Evolutionary conservation across 2,797 vertebrate genomes (phyloP).

Genomic region (Aplochiton taeniatus): DNA sequence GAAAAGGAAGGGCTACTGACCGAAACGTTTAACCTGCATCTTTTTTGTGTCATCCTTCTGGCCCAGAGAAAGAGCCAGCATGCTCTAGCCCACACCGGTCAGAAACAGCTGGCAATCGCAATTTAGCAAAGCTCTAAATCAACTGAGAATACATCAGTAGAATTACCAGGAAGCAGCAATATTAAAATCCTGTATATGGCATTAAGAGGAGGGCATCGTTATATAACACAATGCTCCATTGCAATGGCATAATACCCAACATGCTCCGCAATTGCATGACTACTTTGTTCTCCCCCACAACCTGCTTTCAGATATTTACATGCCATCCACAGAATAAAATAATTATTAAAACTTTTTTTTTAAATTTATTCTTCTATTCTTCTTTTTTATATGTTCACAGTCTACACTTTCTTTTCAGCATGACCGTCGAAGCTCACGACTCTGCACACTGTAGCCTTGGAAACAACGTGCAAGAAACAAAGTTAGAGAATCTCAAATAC

Average conservation of each 20-base stretch:
- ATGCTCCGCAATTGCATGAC: conserved; percentile 35
- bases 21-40: conserved; percentile 9
- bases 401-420: too few species aligned
- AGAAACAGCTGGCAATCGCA: conserved; percentile 53
- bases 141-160: conserved; percentile 56
- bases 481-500: background rate
- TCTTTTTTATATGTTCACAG: too few species aligned
- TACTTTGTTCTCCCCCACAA: conserved; percentile 20
- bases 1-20: background rate
- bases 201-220: conserved; percentile 56
- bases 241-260: conserved; percentile 52
- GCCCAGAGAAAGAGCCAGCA: conserved; percentile 32
- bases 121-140: conserved; percentile 61
- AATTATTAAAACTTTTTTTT: background rate
- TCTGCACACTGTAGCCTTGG: background rate
- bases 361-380: too few species aligned
- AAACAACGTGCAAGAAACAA: conserved; percentile 5
- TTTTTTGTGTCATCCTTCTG: background rate
- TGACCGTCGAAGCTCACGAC: too few species aligned
- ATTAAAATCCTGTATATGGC: conserved; percentile 57
- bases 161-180: conserved; percentile 56
- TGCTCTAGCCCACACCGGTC: conserved; percentile 21
- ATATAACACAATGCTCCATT: conserved; percentile 52
- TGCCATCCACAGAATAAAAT: background rate
- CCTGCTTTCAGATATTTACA: background rate